Percentiles rank a stretch among this genome's conserved stretches.
Evolutionary conservation across 1,140 invertebrate genomes (phyloP).

Genomic region (Drosophila lowei): DNA sequence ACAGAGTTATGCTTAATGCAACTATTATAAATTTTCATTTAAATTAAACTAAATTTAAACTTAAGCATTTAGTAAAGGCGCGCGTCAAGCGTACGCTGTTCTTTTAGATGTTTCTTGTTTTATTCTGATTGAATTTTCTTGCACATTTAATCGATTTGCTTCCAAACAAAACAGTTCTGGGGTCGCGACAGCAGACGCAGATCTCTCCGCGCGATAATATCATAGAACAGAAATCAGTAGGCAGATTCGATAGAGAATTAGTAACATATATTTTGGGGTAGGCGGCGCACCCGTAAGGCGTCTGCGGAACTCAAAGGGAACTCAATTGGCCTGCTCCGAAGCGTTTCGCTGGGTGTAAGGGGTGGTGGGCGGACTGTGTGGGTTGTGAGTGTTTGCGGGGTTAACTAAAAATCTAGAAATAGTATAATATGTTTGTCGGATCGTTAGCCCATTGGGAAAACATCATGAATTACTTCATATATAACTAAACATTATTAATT

Average conservation of each 20-base stretch:
- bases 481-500: conserved; percentile 23
- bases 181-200: conserved; percentile 10
- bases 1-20: conserved; percentile 70
- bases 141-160: conserved; percentile 25
- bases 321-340: conserved; percentile 35
- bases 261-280: conserved; percentile 44
- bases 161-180: conserved; percentile 30
- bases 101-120: conserved; percentile 15
- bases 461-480: conserved; percentile 11
- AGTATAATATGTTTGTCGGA: conserved; percentile 62
- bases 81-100: conserved; percentile 53
- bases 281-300: conserved; percentile 44
- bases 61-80: conserved; percentile 75
- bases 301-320: conserved; percentile 44
- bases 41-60: conserved; percentile 72
- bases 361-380: conserved; percentile 36
- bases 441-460: conserved; percentile 43
- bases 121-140: conserved; percentile 14
- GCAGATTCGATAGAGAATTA: conserved; percentile 65
- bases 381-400: conserved; percentile 38
- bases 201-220: conserved; percentile 52
- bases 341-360: conserved; percentile 13
- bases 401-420: conserved; percentile 73
- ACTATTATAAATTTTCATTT: conserved; percentile 62
- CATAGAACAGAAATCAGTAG: conserved; percentile 60